phyloP scores from a whole-genome alignment of 2,113 vertebrate genomes.

The Equus przewalskii region DNA sequence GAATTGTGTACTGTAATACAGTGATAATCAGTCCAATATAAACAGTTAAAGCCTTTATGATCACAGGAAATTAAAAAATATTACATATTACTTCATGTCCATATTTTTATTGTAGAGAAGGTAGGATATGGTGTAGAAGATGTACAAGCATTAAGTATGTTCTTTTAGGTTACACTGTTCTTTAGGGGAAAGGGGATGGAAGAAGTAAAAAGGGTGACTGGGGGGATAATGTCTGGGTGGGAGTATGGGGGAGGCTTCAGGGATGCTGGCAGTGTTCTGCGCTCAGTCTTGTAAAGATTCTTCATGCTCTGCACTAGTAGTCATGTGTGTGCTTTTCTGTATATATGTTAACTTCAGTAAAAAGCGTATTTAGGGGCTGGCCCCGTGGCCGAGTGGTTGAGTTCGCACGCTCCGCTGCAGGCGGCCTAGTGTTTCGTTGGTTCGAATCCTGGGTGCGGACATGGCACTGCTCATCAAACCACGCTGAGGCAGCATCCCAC shows the following conservation, averaged over 20 bases:
- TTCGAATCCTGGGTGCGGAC: no score
- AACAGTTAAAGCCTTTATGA: background rate
- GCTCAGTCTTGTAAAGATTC: background rate
- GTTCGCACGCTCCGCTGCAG: no score
- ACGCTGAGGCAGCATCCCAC: no score
- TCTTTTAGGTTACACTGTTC: background rate
- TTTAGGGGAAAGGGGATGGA: background rate
- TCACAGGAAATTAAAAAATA: background rate
- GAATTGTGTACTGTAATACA: background rate
- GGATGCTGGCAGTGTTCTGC: background rate
- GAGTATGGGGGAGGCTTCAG: background rate
- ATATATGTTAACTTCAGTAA: background rate
- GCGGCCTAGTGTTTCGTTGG: no score
- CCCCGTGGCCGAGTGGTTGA: no score
- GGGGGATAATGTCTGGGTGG: background rate
- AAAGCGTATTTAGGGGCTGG: background rate
- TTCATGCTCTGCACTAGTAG: background rate
- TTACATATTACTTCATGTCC: background rate
- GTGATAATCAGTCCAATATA: background rate
- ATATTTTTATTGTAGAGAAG: background rate
- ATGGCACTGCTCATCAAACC: no score
- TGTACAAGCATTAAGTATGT: background rate
- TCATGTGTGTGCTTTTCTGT: background rate
- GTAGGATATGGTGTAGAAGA: background rate
- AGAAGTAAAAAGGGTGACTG: background rate